Evolutionary conservation across 2,797 vertebrate genomes (phyloP).

Genomic region (Apogon hyalosoma): DNA sequence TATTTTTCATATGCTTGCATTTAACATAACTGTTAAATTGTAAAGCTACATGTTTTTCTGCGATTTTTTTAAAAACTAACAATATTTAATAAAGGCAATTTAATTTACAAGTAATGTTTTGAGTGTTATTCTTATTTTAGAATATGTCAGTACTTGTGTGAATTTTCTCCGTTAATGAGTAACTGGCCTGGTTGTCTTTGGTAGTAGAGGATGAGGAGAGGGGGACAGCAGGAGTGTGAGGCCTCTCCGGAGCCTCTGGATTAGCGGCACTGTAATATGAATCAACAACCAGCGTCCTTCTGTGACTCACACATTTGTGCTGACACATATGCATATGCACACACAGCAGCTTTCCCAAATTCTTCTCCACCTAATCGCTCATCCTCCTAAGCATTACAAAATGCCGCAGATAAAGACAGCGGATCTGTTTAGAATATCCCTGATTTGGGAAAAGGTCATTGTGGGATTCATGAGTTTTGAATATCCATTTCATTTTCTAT

Average conservation of each 20-base stretch:
- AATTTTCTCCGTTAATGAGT: constrained; percentile 22
- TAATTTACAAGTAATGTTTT: background rate
- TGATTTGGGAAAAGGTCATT: constrained; percentile 82
- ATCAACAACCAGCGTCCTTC: constrained; percentile 71
- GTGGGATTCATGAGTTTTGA: constrained; percentile 66
- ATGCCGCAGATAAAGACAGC: constrained; percentile 56
- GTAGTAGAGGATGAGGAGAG: constrained; percentile 50
- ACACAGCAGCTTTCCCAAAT: constrained; percentile 54
- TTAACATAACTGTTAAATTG: constrained; percentile 16
- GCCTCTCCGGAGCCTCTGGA: constrained; percentile 72
- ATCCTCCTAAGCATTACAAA: constrained; percentile 60
- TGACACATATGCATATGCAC: constrained; percentile 43
- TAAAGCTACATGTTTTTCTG: constrained; percentile 11
- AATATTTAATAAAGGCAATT: background rate
- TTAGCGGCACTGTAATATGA: constrained; percentile 74
- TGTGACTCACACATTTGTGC: constrained; percentile 71
- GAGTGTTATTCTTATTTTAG: background rate
- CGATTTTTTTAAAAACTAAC: constrained; percentile 4
- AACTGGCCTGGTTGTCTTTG: constrained; percentile 53
- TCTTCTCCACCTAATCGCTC: constrained; percentile 64
- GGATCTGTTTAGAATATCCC: constrained; percentile 66
- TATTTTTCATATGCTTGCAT: constrained; percentile 6
- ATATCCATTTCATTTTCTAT: constrained; percentile 74
- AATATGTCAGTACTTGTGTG: background rate
- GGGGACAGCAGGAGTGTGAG: constrained; percentile 62